Evolutionary conservation across 2,113 vertebrate species (phyloP), one percentile per base, ranked within the genome.

Genomic region (Chionomys nivalis): DNA sequence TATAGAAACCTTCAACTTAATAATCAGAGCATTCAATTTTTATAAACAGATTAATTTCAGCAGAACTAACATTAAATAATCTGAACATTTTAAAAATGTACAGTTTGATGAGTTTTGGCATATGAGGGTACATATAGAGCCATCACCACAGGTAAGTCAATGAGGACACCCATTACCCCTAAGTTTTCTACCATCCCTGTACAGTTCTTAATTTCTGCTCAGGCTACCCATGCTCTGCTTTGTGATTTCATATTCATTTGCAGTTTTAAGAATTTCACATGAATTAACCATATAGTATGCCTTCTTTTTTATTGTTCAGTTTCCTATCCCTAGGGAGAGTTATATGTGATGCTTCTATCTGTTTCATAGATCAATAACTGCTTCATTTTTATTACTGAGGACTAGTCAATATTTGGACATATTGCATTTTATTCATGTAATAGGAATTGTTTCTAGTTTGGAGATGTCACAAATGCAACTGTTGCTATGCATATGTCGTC

Each of bases 191-290:
- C 1, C 66, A 19, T 72, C 9, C n/a, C 10, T 58, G 31, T 7
- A 1, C 10, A 11, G 24, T 52, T 39, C 33, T 95, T 44, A 63
- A 36, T 66, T 78, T 31, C 21, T 73, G 12, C 26, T 3, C 4
- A 49, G 61, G n/a, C 42, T 39, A 70, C 24, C n/a, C 13, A 14
- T 36, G 23, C 55, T 72, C 5, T 89, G 19, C 28, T 77, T 90
- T 88, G 42, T 86, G 8, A 28, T 14, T 70, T 88, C n/a, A 82
- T 52, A 88, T 36, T 91, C 44, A 89, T 95, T 89, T 87, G 44
- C 24, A n/a, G 49, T 90, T 82, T 90, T 85, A 90, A 91, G 39
- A 72, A 89, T 91, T 82, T 77, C 55, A 82, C 66, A 94, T 77
- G 61, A 94, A 58, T 36, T 61, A 24, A 79, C 68, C 61, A 83